These are phyloP conservation scores for Tinea pellionella DNA, from an alignment of 2,888 invertebrate species.

Conservation along the genomic window DNA sequence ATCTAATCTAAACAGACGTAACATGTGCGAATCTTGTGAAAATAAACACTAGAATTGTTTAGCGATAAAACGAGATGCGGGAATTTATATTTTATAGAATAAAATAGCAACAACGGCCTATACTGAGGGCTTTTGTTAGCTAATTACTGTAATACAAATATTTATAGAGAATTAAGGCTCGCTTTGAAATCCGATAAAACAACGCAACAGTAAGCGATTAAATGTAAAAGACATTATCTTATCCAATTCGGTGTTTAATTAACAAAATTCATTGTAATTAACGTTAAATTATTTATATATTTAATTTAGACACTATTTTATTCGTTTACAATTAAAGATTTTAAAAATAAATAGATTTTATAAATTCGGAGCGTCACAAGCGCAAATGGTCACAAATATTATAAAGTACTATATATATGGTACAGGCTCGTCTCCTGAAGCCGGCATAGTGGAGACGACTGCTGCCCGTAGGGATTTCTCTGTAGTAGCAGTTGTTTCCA, in stretches of 20 bases:
- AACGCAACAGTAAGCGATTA: not conserved
- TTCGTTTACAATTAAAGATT: not conserved
- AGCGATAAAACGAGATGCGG: not conserved
- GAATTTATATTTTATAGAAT: not conserved
- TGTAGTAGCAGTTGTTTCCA: too few species aligned
- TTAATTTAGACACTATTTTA: not conserved
- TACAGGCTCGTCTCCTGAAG: too few species aligned
- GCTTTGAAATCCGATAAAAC: conserved; percentile 12
- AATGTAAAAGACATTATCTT: conserved; percentile 6
- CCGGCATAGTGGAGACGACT: too few species aligned
- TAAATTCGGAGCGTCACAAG: too few species aligned
- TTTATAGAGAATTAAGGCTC: conserved; percentile 8
- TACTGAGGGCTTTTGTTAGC: conserved; percentile 8
- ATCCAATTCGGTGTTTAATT: conserved; percentile 4
- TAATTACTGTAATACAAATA: conserved; percentile 12
- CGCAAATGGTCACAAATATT: too few species aligned
- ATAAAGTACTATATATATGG: too few species aligned
- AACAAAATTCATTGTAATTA: not conserved
- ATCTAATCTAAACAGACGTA: too few species aligned
- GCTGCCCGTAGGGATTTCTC: too few species aligned
- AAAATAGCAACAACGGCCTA: not conserved
- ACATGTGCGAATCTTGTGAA: not conserved
- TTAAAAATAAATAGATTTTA: too few species aligned
- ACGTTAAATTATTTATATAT: too few species aligned
- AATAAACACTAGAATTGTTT: not conserved